Evolutionary conservation across 2,888 invertebrate species (phyloP).

Genomic region (Xylocampa areola): DNA sequence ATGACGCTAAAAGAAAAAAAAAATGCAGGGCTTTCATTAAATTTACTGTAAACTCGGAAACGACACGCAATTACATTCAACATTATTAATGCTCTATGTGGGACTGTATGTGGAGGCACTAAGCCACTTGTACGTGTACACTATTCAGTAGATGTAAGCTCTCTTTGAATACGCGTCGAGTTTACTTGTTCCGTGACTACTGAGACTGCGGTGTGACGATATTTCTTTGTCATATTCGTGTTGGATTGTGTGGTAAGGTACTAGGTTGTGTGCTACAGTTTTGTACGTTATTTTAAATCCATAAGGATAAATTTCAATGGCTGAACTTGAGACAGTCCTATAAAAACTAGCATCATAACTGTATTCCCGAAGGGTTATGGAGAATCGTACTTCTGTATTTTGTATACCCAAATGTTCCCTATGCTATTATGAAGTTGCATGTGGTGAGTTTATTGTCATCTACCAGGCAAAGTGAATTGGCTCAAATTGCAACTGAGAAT

Average conservation of each 20-base stretch:
- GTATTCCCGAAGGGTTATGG: too few relatives aligned
- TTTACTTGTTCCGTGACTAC: conserved; percentile 44
- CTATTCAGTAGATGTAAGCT: conserved; percentile 40
- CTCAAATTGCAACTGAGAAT: too few relatives aligned
- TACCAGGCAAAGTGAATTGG: too few relatives aligned
- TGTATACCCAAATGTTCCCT: too few relatives aligned
- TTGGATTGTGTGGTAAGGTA: conserved; percentile 3
- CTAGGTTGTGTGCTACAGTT: background rate
- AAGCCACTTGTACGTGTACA: conserved; percentile 31
- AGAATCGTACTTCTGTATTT: too few relatives aligned
- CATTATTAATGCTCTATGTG: background rate
- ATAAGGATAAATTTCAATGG: background rate
- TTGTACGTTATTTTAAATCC: conserved; percentile 1
- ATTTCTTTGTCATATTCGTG: conserved; percentile 29
- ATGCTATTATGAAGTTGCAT: too few relatives aligned
- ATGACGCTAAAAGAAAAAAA: too few relatives aligned
- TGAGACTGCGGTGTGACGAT: conserved; percentile 30
- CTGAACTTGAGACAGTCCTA: too few relatives aligned
- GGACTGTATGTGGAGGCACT: conserved; percentile 27
- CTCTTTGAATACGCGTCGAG: conserved; percentile 45
- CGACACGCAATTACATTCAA: conserved; percentile 9
- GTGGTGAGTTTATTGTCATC: too few relatives aligned
- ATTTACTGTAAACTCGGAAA: background rate
- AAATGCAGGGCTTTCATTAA: too few relatives aligned
- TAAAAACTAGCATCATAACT: too few relatives aligned